Evolutionary conservation across 2,113 vertebrate species (phyloP).

Genomic region (Furnarius figulus): DNA sequence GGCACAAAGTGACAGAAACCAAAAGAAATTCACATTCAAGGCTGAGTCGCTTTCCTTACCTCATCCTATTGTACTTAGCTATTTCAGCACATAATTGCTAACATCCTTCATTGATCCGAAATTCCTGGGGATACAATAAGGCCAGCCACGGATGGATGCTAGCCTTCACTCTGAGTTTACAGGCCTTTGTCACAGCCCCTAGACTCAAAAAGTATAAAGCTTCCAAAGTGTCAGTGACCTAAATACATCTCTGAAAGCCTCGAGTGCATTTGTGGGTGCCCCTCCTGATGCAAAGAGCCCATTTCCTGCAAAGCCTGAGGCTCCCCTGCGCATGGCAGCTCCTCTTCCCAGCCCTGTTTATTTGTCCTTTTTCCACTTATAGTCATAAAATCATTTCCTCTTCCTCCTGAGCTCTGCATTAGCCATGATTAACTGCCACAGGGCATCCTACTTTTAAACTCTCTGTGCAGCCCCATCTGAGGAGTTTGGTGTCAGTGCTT

Average conservation of each 20-base stretch:
- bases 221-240: conserved; percentile 55
- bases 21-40: conserved; percentile 62
- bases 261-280: background rate
- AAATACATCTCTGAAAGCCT: conserved; percentile 46
- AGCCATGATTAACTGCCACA: background rate
- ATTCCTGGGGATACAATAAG: conserved; percentile 64
- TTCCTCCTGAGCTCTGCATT: background rate
- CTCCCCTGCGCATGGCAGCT: background rate
- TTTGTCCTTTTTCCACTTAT: conserved; percentile 3
- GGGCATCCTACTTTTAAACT: conserved; percentile 6
- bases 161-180: conserved; percentile 36
- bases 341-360: background rate
- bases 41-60: conserved; percentile 18
- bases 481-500: background rate
- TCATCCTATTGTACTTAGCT: conserved; percentile 65
- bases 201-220: conserved; percentile 19
- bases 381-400: conserved; percentile 27
- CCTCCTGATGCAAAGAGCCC: background rate
- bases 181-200: conserved; percentile 44
- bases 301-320: conserved; percentile 10
- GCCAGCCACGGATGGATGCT: conserved; percentile 55
- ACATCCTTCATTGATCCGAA: conserved; percentile 67
- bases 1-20: background rate
- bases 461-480: background rate
- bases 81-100: conserved; percentile 69